A percentile compares a stretch with the other conserved stretches of the same genome.
phyloP scores from a whole-genome alignment of 2,113 vertebrate genomes.

The Telmatochromis brichardi region DNA sequence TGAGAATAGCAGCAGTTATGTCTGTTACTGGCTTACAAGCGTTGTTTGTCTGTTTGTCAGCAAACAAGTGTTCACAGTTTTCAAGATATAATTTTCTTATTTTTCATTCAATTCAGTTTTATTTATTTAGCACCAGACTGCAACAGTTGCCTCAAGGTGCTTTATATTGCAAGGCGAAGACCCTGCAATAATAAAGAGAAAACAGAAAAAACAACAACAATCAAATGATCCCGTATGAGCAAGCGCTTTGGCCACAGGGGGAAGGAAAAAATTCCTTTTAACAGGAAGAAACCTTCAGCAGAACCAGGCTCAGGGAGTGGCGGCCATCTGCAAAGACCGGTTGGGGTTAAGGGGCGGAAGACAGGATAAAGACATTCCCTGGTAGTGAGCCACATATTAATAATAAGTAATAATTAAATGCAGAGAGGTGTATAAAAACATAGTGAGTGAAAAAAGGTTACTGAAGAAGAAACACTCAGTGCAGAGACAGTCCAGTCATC shows the following conservation, averaged over 20 bases:
- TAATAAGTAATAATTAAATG: not conserved
- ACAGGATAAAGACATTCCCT: not conserved
- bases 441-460: not conserved
- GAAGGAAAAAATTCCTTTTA: not conserved
- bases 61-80: not conserved
- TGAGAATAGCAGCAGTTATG: not conserved
- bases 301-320: not conserved
- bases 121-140: not conserved
- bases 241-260: not conserved
- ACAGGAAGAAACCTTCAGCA: not conserved
- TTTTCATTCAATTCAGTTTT: not conserved
- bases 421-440: not conserved
- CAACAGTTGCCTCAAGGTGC: not conserved
- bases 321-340: not conserved
- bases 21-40: not conserved
- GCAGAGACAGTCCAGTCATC: not conserved
- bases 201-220: not conserved
- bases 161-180: not conserved
- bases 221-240: not conserved
- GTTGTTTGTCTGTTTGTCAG: not conserved
- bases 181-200: not conserved
- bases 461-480: not conserved
- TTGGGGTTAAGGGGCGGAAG: not conserved
- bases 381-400: not conserved
- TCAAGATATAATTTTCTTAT: not conserved